Evolutionary conservation across 2,888 invertebrate species (phyloP), one percentile per base, ranked within the genome.

Genomic region (Dimorphilus gyrociliatus): DNA sequence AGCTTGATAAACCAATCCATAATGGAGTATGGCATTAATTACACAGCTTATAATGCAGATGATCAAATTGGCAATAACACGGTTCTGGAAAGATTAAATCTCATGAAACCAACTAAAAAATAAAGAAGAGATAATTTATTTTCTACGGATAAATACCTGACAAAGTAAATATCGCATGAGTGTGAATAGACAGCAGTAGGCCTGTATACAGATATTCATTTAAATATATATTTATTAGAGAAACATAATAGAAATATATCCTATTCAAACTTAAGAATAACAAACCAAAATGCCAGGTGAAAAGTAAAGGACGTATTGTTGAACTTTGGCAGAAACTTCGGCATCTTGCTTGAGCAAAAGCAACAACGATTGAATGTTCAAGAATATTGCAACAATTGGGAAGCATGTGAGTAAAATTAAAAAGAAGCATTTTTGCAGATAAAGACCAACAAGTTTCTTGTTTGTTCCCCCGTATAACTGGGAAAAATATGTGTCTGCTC

Each of bases 401-500:
- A 38, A 26, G 14, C 32, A 27, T 16, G 34, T 32, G 7, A 45
- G 29, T 16, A 40, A n/a, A n/a, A 23, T 21, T 2, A 31, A 19
- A 2, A 31, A 15, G 15, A 31, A 10, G 4, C 19, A 26, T 27
- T 31, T 31, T 31, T 31, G 32, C 6, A 31, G 28, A 2, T 27
- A 19, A n/a, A 16, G 21, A 4, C 32, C 32, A 12, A 31, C 17
- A 16, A 27, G 25, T 19, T 27, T 27, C 13, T 28, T 31, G 16
- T 27, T 23, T n/a, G 16, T 16, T 4, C 32, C 28, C 5, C 32
- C 32, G 10, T 15, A 26, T 25, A 39, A 37, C 32, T 45, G 45
- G 3, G 45, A 38, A 19, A 45, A 45, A 33, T 41, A 43, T 6
- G 45, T 45, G 31, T 45, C 45, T n/a, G 39, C 39, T 10, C 40